Base-by-base conservation (phyloP, 2,113 vertebrate species). In the Salvelinus fontinalis region DNA sequence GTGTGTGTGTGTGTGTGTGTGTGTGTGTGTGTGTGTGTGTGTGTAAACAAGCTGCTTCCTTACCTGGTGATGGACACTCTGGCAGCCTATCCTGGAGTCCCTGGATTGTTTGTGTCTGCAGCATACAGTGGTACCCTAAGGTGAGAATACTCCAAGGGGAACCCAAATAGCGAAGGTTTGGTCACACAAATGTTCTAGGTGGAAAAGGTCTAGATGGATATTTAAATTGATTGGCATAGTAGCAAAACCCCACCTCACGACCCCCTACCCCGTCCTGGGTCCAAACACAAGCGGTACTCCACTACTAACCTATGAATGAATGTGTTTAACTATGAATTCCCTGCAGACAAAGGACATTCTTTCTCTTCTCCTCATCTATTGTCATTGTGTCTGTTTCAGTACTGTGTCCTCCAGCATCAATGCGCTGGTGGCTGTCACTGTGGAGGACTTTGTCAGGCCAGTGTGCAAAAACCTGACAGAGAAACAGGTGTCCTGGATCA, bases 111-210 rank as follows among this genome's bases (percentile, higher is more conserved):
- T 89, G 97, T 99, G 84, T 97, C 98, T 75, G 95, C 96, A 78
- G 95, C 95, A 31, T 99, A 99, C 90, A 99, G 98, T 73, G 98
- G 97, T 0, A 99, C 98, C 0, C 91, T 99, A 73, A 99, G 97
- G 98, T 99, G 92, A 92, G 71, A 18, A 16, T 54, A 54, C 51
- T 18, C 51, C 16, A 72, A 75, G 64, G n/a, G 65, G 16, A 91
- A 82, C 16, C 57, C 22, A 54, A 13, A 51, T 22, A 65, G 3
- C 67, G 2, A 66, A 76, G 74, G 1, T 68, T 22, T n/a, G 4
- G 8, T 22, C 7, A 64, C 60, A 64, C 60, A 64, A 2, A 22
- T 22, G 11, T 44, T 70, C 68, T 44, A 54, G 51, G 51, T 54
- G 51, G 51, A 14, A 54, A 54, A 54, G 16, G 11, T 51, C 49